These are phyloP conservation scores for Autographa pulchrina DNA, from an alignment of 2,888 invertebrate genomes.

Conservation along the genomic window DNA sequence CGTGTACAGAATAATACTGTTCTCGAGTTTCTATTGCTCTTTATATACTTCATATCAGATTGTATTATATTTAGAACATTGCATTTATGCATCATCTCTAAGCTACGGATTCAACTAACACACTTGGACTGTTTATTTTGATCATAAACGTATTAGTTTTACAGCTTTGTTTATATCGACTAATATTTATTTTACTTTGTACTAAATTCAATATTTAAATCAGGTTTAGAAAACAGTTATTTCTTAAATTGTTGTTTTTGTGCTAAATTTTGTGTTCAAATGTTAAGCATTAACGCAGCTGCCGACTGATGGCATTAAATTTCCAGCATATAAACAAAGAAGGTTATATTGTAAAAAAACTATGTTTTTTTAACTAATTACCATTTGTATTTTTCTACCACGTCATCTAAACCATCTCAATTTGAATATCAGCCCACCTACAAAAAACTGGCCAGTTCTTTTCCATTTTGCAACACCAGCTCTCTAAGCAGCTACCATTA, in stretches of 20 bases:
- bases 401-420: no score
- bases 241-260: neutral
- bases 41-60: no score
- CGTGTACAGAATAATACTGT: slow-evolving; percentile 27
- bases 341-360: no score
- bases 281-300: neutral
- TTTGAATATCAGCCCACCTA: no score
- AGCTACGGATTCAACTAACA: slow-evolving; percentile 23
- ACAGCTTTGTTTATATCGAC: slow-evolving; percentile 34
- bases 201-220: neutral
- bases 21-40: slow-evolving; percentile 16
- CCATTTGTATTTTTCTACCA: no score
- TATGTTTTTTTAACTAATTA: no score
- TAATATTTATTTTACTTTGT: neutral
- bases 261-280: neutral
- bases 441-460: no score
- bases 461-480: no score
- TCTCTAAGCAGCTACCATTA: neutral
- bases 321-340: neutral
- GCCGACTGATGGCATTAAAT: slow-evolving; percentile 14
- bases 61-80: slow-evolving; percentile 39
- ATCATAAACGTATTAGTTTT: slow-evolving; percentile 15
- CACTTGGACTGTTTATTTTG: slow-evolving; percentile 19
- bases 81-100: slow-evolving; percentile 30
- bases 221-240: neutral